Conservation (phyloP, 2,113 vertebrate species). For the Bos javanicus region DNA sequence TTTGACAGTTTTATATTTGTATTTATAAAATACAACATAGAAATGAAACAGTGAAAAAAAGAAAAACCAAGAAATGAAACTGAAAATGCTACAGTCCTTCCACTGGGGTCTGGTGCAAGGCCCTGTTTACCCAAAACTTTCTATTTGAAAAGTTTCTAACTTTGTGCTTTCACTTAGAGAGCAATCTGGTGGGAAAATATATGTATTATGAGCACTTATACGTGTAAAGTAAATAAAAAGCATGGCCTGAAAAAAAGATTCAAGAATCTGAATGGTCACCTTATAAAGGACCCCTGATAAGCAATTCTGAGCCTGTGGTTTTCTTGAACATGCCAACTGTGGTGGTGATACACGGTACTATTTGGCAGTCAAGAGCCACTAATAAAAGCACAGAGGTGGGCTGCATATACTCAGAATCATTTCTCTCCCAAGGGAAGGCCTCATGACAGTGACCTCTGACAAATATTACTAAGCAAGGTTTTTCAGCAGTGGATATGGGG, state of each 20-base stretch:
- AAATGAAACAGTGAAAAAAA: neutral
- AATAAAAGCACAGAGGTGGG: neutral
- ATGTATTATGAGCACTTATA: too few relatives aligned
- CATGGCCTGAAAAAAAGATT: neutral
- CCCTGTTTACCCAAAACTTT: neutral
- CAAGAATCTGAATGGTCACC: neutral
- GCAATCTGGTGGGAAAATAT: neutral
- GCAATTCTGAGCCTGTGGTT: neutral
- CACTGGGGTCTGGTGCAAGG: neutral
- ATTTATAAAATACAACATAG: neutral
- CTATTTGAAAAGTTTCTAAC: neutral
- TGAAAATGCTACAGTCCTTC: neutral
- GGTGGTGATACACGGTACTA: neutral
- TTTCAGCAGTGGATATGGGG: neutral
- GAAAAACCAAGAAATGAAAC: neutral
- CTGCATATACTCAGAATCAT: neutral
- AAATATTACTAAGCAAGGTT: neutral
- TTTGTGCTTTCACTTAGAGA: neutral
- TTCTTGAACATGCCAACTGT: accelerated
- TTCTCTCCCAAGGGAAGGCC: neutral
- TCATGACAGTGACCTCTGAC: neutral
- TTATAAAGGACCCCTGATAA: neutral
- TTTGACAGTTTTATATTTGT: neutral
- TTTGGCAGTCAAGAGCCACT: neutral
- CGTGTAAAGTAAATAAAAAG: neutral